Evolutionary conservation across 2,113 vertebrate genomes (phyloP).

Genomic region (Brachypodius melanocephalos): DNA sequence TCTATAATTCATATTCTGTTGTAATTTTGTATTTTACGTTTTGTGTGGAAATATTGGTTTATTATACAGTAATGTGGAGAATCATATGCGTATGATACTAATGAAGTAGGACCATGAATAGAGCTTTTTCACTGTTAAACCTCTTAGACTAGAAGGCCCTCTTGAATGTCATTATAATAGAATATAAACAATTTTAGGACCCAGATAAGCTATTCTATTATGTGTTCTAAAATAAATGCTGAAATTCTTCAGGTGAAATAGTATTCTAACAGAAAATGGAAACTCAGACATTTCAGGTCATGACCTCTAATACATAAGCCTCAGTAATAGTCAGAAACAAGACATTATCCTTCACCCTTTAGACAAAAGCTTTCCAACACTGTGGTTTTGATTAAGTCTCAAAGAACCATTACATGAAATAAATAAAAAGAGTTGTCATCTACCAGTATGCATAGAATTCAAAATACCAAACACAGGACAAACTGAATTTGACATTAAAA

Average conservation of each 20-base stretch:
- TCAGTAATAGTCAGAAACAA: not conserved
- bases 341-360: not conserved
- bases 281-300: not conserved
- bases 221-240: not conserved
- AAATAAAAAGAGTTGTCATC: conserved; percentile 1
- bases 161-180: not conserved
- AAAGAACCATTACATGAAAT: not conserved
- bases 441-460: not conserved
- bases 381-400: not conserved
- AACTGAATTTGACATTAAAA: conserved; percentile 48
- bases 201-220: not conserved
- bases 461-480: conserved; percentile 2
- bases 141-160: not conserved
- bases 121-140: not conserved
- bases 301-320: not conserved
- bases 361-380: not conserved
- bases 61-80: not conserved
- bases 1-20: not conserved
- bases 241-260: not conserved
- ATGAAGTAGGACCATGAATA: not conserved
- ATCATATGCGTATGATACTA: not conserved
- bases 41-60: not conserved
- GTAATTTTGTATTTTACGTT: not conserved
- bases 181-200: not conserved
- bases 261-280: not conserved